These are phyloP conservation scores for Pterocles gutturalis DNA, from an alignment of 2,113 vertebrate genomes.

Conservation along the genomic window DNA sequence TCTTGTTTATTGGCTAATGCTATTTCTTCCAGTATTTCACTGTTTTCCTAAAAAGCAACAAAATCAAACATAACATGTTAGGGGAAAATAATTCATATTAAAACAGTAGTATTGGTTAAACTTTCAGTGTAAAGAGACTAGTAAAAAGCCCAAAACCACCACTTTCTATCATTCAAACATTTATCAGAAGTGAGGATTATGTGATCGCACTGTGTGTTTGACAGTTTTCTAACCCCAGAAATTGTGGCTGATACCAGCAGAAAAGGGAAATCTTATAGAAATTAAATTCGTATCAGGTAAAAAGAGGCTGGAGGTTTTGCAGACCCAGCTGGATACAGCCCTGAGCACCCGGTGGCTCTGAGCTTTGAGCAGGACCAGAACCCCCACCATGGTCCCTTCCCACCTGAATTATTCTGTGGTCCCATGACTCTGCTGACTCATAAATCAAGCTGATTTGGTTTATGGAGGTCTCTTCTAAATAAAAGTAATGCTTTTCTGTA, in stretches of 20 bases:
- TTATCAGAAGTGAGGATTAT: not conserved
- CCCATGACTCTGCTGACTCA: not conserved
- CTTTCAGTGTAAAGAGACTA: not conserved
- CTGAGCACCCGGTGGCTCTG: fast-evolving
- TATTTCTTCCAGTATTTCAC: not conserved
- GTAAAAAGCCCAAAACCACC: not conserved
- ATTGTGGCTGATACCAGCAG: not conserved
- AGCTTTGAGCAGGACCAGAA: not conserved
- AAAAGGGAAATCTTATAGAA: not conserved
- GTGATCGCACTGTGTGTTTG: not conserved
- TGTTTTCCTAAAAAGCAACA: slow-evolving; percentile 6
- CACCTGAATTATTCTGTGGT: not conserved
- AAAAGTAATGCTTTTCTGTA: not conserved
- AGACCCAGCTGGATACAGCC: not conserved
- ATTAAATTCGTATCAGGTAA: not conserved
- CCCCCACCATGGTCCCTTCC: fast-evolving
- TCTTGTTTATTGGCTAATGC: not conserved
- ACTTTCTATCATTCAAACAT: not conserved
- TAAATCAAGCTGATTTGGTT: not conserved
- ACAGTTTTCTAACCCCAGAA: not conserved
- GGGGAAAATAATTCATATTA: not conserved
- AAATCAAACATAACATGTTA: not conserved
- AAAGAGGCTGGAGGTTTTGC: not conserved
- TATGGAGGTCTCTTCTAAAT: not conserved
- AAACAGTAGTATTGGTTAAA: not conserved